These are phyloP conservation scores for Trochalopteron elliotii DNA, from an alignment of 2,113 vertebrate genomes.

Conservation along the genomic window DNA sequence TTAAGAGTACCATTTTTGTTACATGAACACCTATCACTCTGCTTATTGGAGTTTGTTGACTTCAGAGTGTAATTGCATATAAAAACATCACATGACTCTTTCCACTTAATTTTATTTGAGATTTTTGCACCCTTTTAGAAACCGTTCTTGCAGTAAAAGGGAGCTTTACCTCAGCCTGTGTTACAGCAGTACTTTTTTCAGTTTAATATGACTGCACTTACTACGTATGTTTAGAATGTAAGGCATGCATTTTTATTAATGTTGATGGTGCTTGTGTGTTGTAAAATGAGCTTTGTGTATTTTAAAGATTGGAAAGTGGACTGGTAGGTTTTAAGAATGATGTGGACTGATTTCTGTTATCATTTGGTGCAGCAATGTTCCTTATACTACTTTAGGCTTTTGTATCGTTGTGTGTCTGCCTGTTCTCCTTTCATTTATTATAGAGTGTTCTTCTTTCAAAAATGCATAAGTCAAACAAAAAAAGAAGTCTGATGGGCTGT, in stretches of 20 bases:
- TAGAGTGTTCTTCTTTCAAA: not conserved
- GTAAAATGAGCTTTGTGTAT: not conserved
- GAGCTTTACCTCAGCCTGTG: not conserved
- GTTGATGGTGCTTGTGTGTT: not conserved
- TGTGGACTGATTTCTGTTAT: not conserved
- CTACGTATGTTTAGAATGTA: accelerated
- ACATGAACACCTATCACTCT: not conserved
- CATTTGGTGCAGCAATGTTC: not conserved
- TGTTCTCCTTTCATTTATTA: not conserved
- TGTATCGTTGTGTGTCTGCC: not conserved
- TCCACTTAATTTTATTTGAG: not conserved
- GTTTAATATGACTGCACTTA: not conserved
- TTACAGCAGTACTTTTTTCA: not conserved
- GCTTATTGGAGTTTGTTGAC: not conserved
- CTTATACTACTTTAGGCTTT: not conserved
- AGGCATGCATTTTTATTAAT: not conserved
- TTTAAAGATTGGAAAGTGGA: not conserved
- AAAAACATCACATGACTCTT: not conserved
- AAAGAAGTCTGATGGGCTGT: not conserved
- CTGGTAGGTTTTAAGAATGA: not conserved
- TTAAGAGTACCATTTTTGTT: not conserved
- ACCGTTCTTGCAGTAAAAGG: not conserved
- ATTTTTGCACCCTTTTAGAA: not conserved
- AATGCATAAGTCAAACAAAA: accelerated
- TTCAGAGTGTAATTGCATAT: not conserved